Conservation (phyloP, 30 jellyfish, hydroid and myxozoan species). For the Aurelia sp. region DNA sequence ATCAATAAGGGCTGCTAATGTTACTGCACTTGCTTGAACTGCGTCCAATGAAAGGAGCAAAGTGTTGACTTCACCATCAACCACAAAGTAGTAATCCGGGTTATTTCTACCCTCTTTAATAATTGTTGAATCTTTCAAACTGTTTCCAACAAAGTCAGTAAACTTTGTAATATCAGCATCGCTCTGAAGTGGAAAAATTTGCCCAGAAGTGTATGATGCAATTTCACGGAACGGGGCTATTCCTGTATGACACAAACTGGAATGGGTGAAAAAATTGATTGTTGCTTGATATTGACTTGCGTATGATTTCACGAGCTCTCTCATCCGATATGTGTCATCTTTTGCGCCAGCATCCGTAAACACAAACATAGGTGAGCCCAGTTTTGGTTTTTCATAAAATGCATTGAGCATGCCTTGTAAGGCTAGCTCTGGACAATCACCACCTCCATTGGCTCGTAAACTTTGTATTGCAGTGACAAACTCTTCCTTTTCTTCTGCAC, state of each 20-base stretch:
- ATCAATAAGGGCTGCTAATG: conserved; percentile 33
- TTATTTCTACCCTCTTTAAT: conserved; percentile 67
- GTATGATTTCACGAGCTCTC: conserved; percentile 34
- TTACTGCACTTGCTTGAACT: conserved; percentile 27
- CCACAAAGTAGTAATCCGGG: conserved; percentile 1
- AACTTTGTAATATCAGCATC: conserved; percentile 38
- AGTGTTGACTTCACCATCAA: conserved; percentile 39
- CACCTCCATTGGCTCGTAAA: conserved; percentile 78
- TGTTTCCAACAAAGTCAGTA: conserved; percentile 57
- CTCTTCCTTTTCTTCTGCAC: conserved; percentile 28
- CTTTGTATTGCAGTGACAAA: conserved; percentile 65
- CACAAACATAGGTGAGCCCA: conserved; percentile 94
- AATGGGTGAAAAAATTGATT: conserved; percentile 28
- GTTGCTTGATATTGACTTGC: conserved; percentile 28
- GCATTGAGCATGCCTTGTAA: conserved; percentile 91
- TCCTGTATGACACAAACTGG: conserved; percentile 10
- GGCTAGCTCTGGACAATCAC: conserved; percentile 94
- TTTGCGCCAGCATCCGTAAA: conserved; percentile 95
- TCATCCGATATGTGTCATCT: conserved; percentile 63
- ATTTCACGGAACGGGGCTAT: conserved; percentile 56
- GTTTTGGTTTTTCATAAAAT: conserved; percentile 58
- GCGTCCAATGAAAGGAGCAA: conserved; percentile 39
- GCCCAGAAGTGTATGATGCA: conserved; percentile 88
- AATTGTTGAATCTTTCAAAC: conserved; percentile 45
- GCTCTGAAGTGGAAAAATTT: conserved; percentile 45